phyloP scores from a whole-genome alignment of 1,140 invertebrate species.

The Propsilocerus akamusi region DNA sequence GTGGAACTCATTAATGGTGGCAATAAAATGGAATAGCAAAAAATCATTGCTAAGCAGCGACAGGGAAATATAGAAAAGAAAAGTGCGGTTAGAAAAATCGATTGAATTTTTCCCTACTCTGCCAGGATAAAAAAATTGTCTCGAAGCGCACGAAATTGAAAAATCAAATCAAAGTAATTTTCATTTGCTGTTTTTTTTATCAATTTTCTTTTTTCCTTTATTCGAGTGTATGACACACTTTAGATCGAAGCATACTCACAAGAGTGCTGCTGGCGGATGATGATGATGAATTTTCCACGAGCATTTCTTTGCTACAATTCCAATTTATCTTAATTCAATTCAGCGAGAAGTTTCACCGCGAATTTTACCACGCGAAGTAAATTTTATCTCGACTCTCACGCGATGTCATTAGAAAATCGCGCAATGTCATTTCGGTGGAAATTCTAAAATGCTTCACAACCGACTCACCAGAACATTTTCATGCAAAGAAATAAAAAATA shows the following conservation, averaged over 20 bases:
- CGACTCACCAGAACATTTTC: neutral
- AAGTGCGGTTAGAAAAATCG: too few relatives aligned
- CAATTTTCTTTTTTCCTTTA: neutral
- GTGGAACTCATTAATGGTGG: neutral
- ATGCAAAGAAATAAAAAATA: neutral
- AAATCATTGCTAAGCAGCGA: too few relatives aligned
- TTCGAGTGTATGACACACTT: too few relatives aligned
- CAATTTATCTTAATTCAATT: too few relatives aligned
- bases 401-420: neutral
- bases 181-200: neutral
- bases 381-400: neutral
- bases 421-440: neutral
- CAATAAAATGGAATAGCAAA: neutral
- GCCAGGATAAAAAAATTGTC: too few relatives aligned
- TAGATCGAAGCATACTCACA: too few relatives aligned
- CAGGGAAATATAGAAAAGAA: too few relatives aligned
- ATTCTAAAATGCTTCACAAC: neutral
- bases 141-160: too few relatives aligned
- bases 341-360: neutral
- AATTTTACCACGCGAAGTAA: neutral
- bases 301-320: too few relatives aligned
- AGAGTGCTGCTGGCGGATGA: too few relatives aligned
- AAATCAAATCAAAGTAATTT: constrained; percentile 4
- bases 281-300: too few relatives aligned
- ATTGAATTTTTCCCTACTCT: too few relatives aligned